These are phyloP conservation scores for Oxyruncus cristatus DNA, from an alignment of 2,113 vertebrate genomes.

Conservation along the genomic window DNA sequence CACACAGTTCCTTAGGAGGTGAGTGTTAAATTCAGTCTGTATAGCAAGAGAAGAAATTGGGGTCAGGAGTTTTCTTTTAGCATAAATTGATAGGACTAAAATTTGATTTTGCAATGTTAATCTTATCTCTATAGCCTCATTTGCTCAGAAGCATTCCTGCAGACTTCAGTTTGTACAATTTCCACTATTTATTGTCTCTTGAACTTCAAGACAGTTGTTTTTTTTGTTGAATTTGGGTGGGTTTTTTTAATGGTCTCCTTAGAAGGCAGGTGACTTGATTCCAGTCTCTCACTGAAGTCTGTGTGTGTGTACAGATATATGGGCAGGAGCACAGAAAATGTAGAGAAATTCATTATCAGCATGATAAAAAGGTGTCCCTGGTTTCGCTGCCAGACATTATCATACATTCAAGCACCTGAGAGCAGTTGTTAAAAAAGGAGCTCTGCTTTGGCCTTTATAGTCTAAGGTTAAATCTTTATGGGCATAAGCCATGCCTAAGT, in stretches of 20 bases:
- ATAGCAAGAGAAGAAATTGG: not conserved
- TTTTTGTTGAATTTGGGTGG: not conserved
- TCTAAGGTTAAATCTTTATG: not conserved
- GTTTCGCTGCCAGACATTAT: not conserved
- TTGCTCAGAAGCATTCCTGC: not conserved
- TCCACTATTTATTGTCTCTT: not conserved
- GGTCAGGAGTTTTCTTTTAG: not conserved
- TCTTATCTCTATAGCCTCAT: not conserved
- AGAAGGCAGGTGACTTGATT: not conserved
- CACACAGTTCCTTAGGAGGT: not conserved
- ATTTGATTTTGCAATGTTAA: not conserved
- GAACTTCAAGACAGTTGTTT: not conserved
- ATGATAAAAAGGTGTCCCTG: not conserved
- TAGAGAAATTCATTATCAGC: not conserved
- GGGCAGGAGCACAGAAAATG: not conserved
- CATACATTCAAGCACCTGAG: not conserved
- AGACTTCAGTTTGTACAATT: not conserved
- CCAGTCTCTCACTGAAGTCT: not conserved
- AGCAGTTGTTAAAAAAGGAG: not conserved
- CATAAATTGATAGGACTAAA: not conserved
- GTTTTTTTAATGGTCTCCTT: not conserved
- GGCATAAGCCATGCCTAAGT: not conserved
- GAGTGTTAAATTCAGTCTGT: not conserved
- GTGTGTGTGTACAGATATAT: not conserved
- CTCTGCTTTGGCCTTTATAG: not conserved